Evolutionary conservation across 1,140 invertebrate genomes (phyloP).

Genomic region (Caligus rogercresseyi): DNA sequence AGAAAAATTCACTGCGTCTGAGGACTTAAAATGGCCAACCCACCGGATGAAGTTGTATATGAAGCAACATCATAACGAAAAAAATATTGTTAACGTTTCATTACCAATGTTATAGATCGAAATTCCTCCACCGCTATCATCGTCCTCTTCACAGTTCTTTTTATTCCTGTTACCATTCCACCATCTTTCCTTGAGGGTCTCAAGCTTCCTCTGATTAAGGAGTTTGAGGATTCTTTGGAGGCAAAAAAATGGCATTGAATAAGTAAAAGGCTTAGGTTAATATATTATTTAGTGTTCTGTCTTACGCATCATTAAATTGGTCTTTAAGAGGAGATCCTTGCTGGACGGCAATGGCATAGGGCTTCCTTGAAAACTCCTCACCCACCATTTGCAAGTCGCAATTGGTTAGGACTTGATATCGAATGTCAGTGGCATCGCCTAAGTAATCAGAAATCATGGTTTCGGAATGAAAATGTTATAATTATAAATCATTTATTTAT

Average conservation of each 20-base stretch:
- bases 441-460: slow-evolving; percentile 22
- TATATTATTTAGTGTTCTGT: no score
- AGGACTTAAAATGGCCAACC: no score
- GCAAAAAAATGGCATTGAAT: slow-evolving; percentile 17
- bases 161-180: slow-evolving; percentile 70
- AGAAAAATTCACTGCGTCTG: no score
- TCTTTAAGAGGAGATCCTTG: slow-evolving; percentile 81
- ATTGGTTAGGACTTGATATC: slow-evolving; percentile 63
- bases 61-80: no score
- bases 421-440: slow-evolving; percentile 81
- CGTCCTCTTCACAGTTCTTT: slow-evolving; percentile 59
- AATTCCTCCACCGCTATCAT: slow-evolving; percentile 74
- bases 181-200: slow-evolving; percentile 85
- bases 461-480: not conserved
- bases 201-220: slow-evolving; percentile 72
- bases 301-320: slow-evolving; percentile 73
- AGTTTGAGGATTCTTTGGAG: slow-evolving; percentile 63
- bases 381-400: slow-evolving; percentile 77
- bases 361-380: slow-evolving; percentile 89
- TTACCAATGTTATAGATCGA: slow-evolving; percentile 82
- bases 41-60: no score
- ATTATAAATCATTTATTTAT: slow-evolving; percentile 12
- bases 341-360: slow-evolving; percentile 87
- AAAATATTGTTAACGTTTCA: no score
- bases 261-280: slow-evolving; percentile 20